Conservation (phyloP, 1,140 invertebrate genomes). For the Pygmarrhopalites habei region DNA sequence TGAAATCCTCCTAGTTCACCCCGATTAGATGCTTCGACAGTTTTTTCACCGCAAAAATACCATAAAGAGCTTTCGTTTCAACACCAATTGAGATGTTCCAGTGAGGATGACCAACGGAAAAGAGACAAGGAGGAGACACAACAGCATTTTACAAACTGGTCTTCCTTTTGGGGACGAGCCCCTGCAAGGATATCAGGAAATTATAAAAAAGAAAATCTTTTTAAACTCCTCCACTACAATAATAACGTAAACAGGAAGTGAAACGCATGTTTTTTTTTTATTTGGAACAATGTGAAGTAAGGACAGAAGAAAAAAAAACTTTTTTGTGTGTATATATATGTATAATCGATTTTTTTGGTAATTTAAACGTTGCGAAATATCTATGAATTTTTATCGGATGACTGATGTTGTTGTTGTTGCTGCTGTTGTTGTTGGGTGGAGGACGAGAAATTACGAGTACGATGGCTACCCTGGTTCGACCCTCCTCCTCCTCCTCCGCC, state of each 20-base stretch:
- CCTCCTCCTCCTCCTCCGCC: too few species aligned
- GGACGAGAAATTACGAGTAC: slow-evolving; percentile 1
- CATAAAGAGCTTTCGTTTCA: background rate
- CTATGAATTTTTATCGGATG: slow-evolving; percentile 2
- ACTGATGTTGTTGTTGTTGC: slow-evolving; percentile 19
- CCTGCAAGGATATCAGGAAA: background rate
- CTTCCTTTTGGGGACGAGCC: slow-evolving; percentile 1
- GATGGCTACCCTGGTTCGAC: background rate
- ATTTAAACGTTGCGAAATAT: background rate
- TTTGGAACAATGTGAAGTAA: slow-evolving; percentile 14
- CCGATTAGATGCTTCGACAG: background rate
- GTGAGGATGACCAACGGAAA: background rate
- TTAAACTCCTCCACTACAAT: slow-evolving; percentile 6
- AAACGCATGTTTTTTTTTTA: slow-evolving; percentile 1
- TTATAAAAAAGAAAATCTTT: slow-evolving; percentile 10
- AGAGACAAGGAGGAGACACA: background rate
- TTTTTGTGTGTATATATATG: slow-evolving; percentile 6
- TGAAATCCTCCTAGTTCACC: background rate
- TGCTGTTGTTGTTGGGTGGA: background rate
- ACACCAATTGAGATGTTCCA: background rate
- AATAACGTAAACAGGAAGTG: slow-evolving; percentile 1
- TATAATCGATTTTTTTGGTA: slow-evolving; percentile 14
- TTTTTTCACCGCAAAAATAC: background rate
- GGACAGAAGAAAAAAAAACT: slow-evolving; percentile 11
- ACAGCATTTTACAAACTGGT: slow-evolving; percentile 4